Evolutionary conservation across 2,888 invertebrate species (phyloP).

Genomic region (Macrosiphum euphorbiae): DNA sequence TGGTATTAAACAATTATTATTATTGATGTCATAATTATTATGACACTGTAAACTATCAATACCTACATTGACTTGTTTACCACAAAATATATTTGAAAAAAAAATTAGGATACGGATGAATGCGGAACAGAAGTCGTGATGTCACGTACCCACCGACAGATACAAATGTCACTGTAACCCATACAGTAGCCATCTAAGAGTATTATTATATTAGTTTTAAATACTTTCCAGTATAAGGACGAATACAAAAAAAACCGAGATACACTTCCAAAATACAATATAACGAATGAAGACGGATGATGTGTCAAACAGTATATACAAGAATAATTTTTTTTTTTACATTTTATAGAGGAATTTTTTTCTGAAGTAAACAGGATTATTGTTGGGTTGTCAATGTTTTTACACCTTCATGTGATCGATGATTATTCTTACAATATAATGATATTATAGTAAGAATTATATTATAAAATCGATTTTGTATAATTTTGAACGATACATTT

Average conservation of each 20-base stretch:
- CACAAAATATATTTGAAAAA: background rate
- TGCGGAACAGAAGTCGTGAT: conserved; percentile 17
- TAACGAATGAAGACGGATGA: background rate
- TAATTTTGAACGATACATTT: background rate
- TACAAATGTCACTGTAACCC: background rate
- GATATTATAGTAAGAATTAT: background rate
- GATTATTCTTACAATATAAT: background rate
- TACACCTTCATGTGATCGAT: background rate
- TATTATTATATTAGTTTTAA: background rate
- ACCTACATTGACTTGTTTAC: background rate
- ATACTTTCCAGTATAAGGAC: background rate
- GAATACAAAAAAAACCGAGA: background rate
- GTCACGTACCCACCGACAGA: background rate
- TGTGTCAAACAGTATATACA: background rate
- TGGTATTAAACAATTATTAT: background rate
- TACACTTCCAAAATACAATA: background rate
- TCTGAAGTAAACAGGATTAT: background rate
- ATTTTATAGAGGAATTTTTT: background rate
- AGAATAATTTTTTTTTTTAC: background rate
- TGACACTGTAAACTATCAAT: background rate
- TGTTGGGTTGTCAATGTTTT: background rate
- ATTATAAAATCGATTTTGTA: background rate
- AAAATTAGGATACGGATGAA: background rate
- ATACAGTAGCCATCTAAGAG: background rate
- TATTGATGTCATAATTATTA: background rate